Percentiles rank a stretch among this genome's conserved stretches.
Evolutionary conservation across 2,113 vertebrate species (phyloP).

Genomic region (Carettochelys insculpta): DNA sequence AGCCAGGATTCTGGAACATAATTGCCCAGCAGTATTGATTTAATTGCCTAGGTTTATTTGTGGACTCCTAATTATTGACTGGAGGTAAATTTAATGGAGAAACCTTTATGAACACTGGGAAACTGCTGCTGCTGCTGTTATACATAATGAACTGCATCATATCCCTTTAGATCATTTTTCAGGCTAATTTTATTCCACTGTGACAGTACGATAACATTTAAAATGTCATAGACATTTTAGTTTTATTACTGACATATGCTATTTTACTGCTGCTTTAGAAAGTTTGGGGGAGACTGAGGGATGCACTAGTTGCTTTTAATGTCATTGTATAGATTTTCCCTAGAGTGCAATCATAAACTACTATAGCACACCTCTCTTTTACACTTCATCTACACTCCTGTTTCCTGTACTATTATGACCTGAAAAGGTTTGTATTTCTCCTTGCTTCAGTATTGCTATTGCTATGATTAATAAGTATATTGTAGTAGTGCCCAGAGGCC

Average conservation of each 20-base stretch:
- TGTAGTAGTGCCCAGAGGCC: neutral
- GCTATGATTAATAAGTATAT: slow-evolving; percentile 1
- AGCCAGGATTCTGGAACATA: slow-evolving; percentile 84
- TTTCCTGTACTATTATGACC: neutral
- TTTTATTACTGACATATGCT: slow-evolving; percentile 79
- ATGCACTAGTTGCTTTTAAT: slow-evolving; percentile 76
- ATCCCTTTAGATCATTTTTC: slow-evolving; percentile 93
- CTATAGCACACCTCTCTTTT: slow-evolving; percentile 49
- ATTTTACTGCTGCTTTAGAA: slow-evolving; percentile 78
- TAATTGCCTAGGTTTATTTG: slow-evolving; percentile 99
- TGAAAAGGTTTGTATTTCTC: slow-evolving; percentile 36
- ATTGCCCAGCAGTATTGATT: slow-evolving; percentile 93
- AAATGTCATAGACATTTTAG: slow-evolving; percentile 82
- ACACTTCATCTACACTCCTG: slow-evolving; percentile 42
- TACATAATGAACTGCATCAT: slow-evolving; percentile 89
- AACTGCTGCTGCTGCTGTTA: slow-evolving; percentile 89
- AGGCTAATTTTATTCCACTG: slow-evolving; percentile 90
- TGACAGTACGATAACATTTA: slow-evolving; percentile 87
- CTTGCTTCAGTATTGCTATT: slow-evolving; percentile 38
- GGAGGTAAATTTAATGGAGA: slow-evolving; percentile 98
- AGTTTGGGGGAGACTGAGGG: slow-evolving; percentile 55
- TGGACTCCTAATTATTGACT: slow-evolving; percentile 99
- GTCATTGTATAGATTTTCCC: slow-evolving; percentile 74
- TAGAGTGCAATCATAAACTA: slow-evolving; percentile 65
- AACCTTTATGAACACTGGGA: slow-evolving; percentile 95